Base-by-base conservation (phyloP, 1,140 invertebrate species). In the Diorhabda elongata region DNA sequence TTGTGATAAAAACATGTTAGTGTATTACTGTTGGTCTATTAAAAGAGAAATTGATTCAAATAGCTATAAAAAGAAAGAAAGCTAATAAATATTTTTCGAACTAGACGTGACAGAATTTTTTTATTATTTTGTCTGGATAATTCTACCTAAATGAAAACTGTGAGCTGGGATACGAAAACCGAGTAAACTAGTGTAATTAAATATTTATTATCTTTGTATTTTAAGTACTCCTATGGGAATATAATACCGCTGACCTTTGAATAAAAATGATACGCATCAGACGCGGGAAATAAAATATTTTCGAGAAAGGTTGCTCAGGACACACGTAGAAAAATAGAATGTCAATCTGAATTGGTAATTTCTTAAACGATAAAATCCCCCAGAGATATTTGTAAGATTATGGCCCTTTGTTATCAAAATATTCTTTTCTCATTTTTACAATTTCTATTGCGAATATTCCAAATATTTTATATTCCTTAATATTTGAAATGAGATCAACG, bases 241-340 rank as follows among this genome's bases (percentile, higher is more conserved):
- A 52, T 7, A 52, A 52, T 52, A 52, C 6, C 47, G 47, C 47
- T 52, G 47, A 52, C 47, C 47, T 52, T 52, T 7, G 47, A 52
- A 52, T 52, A 52, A 52, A 52, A 52, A 52, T 52, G 47, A 52
- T 52, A 52, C n/a, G n/a, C 47, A 52, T 9, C 47, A 52, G 47
- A 52, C 47, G 47, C n/a, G 3, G 6, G n/a, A 52, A 52, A 52
- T 52, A 52, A 52, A 9, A 52, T 6, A 52, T 52, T 52, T 52
- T 52, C n/a, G 6, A 9, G 47, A 52, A 52, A 9, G 47, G 6
- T 7, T 52, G n/a, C 47, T 52, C n/a, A 52, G n/a, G n/a, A 52
- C 2, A 9, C 6, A 9, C 47, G 47, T 52, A 52, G 47, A 52
- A 52, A 52, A 52, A 52, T 52, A 52, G n/a, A 52, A 52, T 9